Evolutionary conservation across 2,888 invertebrate species (phyloP).

Genomic region (Agriopis marginaria): DNA sequence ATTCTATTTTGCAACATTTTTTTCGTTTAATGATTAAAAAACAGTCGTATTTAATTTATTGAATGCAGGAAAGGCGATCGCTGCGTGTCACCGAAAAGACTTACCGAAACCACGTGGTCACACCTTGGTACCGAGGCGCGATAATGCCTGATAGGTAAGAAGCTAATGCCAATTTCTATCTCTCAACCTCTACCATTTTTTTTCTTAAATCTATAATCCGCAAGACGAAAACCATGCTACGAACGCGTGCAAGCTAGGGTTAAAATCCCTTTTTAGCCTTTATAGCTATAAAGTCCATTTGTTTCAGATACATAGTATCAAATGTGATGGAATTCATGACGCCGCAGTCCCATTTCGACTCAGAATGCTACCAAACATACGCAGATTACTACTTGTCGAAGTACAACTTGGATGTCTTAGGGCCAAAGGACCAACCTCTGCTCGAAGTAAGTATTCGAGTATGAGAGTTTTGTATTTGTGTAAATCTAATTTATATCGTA

Average conservation of each 20-base stretch:
- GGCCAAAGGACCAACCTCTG: conserved; percentile 89
- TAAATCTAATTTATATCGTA: too few relatives aligned
- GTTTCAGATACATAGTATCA: conserved; percentile 89
- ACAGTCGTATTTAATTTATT: neutral
- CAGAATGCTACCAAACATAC: conserved; percentile 86
- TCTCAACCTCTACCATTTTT: too few relatives aligned
- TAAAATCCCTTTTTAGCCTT: too few relatives aligned
- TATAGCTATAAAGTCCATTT: conserved; percentile 2
- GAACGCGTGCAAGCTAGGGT: too few relatives aligned
- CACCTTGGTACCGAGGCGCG: conserved; percentile 92
- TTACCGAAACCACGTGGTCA: conserved; percentile 91
- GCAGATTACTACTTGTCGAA: conserved; percentile 91
- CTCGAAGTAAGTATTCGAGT: conserved; percentile 88
- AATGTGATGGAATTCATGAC: conserved; percentile 88
- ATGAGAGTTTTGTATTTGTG: neutral
- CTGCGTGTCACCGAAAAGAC: conserved; percentile 85
- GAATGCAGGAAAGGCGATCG: conserved; percentile 64
- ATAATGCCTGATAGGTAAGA: conserved; percentile 73
- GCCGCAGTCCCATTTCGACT: conserved; percentile 89
- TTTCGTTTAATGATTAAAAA: too few relatives aligned
- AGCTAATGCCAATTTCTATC: too few relatives aligned
- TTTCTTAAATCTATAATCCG: too few relatives aligned
- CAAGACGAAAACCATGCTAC: too few relatives aligned
- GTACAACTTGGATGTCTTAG: conserved; percentile 89
- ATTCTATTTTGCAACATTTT: too few relatives aligned